Conservation (phyloP, 2,888 invertebrate genomes). For the Amaurobius ferox region DNA sequence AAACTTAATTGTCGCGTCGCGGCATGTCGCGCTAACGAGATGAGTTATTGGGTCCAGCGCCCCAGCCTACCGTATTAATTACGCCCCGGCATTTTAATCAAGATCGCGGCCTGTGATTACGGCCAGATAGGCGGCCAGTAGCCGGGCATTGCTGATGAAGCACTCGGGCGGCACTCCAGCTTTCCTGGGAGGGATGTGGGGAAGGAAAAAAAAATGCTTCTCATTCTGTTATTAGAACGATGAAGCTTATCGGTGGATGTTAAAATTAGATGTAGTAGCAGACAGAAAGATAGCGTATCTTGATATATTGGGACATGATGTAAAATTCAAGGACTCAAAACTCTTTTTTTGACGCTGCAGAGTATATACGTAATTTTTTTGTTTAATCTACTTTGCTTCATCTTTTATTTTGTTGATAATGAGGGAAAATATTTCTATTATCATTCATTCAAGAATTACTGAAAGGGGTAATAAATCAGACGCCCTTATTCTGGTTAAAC, state of each 20-base stretch:
- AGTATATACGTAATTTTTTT: no score
- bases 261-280: not conserved
- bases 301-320: no score
- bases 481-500: no score
- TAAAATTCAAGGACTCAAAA: no score
- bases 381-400: no score
- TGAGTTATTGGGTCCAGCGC: slow-evolving; percentile 50
- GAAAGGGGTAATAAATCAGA: no score
- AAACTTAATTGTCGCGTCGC: slow-evolving; percentile 65
- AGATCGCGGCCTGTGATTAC: slow-evolving; percentile 67
- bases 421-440: no score
- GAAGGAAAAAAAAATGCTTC: not conserved
- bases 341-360: no score
- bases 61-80: slow-evolving; percentile 57
- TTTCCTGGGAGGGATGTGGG: not conserved
- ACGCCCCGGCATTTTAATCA: slow-evolving; percentile 69
- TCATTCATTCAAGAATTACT: no score
- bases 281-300: not conserved
- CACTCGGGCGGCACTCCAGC: not conserved
- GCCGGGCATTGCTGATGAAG: slow-evolving; percentile 57
- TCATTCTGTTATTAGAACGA: not conserved
- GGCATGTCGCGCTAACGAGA: slow-evolving; percentile 54
- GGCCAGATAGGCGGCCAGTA: slow-evolving; percentile 41
- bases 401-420: no score
- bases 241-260: not conserved